A percentile compares a stretch with the other conserved stretches of the same genome.
These are phyloP conservation scores for Laodelphax striatellus DNA, from an alignment of 1,140 invertebrate genomes.

Conservation along the genomic window DNA sequence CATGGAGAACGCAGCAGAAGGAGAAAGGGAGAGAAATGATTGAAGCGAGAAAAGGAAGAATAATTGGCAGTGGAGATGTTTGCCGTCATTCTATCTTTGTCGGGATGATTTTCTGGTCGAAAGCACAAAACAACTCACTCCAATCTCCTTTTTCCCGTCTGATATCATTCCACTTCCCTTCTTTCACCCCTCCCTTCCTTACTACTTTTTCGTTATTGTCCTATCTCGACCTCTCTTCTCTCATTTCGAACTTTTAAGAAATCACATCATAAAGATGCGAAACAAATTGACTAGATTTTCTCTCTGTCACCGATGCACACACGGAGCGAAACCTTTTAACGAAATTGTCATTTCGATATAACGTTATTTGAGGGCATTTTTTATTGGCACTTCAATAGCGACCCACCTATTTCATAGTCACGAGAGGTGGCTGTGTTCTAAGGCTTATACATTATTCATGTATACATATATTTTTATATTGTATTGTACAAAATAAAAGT, in stretches of 20 bases:
- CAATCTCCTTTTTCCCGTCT: slow-evolving; percentile 9
- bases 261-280: slow-evolving; percentile 9
- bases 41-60: slow-evolving; percentile 1
- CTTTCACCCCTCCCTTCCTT: neutral
- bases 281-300: neutral
- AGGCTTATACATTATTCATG: too few relatives aligned
- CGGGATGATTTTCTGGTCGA: slow-evolving; percentile 19
- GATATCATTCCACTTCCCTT: neutral
- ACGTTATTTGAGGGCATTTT: too few relatives aligned
- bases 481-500: too few relatives aligned
- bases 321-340: neutral
- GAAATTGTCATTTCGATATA: neutral
- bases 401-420: too few relatives aligned
- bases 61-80: slow-evolving; percentile 8
- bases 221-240: slow-evolving; percentile 3
- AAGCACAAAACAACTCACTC: slow-evolving; percentile 12
- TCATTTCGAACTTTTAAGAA: slow-evolving; percentile 9
- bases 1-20: neutral
- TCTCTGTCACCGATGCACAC: neutral
- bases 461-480: too few relatives aligned
- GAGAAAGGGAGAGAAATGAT: neutral
- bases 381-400: too few relatives aligned
- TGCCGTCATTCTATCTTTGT: neutral
- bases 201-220: neutral
- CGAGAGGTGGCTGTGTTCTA: too few relatives aligned